Conservation (phyloP, 2,888 invertebrate species). For the Punctoribates punctum region DNA sequence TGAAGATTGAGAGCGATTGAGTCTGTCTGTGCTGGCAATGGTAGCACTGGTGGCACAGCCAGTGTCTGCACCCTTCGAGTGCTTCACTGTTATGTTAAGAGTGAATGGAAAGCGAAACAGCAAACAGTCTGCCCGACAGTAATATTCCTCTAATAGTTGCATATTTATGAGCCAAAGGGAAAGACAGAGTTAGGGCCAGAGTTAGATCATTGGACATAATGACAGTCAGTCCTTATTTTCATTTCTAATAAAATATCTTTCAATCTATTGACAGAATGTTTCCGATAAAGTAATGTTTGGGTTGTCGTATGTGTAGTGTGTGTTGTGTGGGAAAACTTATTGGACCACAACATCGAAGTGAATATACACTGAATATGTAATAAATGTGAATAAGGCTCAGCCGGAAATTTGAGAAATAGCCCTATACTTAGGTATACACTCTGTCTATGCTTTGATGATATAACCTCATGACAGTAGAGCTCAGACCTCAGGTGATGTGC, state of each 20-base stretch:
- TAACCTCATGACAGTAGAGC: conserved; percentile 29
- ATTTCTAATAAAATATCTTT: conserved; percentile 30
- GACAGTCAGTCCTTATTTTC: conserved; percentile 9
- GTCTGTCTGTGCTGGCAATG: neutral
- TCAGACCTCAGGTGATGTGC: conserved; percentile 15
- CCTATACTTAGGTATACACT: conserved; percentile 11
- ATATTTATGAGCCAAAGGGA: neutral
- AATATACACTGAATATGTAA: conserved; percentile 22
- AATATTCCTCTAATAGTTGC: neutral
- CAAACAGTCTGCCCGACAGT: neutral
- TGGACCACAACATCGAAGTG: conserved; percentile 31
- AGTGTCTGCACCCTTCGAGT: conserved; percentile 25
- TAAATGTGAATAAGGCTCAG: conserved; percentile 16
- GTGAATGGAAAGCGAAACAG: neutral
- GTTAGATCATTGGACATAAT: conserved; percentile 11
- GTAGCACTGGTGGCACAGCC: neutral
- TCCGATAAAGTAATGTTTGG: conserved; percentile 17
- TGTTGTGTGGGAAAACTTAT: conserved; percentile 29
- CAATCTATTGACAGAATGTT: conserved; percentile 30
- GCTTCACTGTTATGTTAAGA: conserved; percentile 3
- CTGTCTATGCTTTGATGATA: neutral
- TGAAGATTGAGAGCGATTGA: neutral
- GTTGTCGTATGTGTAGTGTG: neutral
- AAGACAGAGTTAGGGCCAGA: neutral
- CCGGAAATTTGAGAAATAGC: conserved; percentile 34